These are phyloP conservation scores for Lucilia sericata DNA, from an alignment of 1,140 invertebrate genomes.

Conservation along the genomic window DNA sequence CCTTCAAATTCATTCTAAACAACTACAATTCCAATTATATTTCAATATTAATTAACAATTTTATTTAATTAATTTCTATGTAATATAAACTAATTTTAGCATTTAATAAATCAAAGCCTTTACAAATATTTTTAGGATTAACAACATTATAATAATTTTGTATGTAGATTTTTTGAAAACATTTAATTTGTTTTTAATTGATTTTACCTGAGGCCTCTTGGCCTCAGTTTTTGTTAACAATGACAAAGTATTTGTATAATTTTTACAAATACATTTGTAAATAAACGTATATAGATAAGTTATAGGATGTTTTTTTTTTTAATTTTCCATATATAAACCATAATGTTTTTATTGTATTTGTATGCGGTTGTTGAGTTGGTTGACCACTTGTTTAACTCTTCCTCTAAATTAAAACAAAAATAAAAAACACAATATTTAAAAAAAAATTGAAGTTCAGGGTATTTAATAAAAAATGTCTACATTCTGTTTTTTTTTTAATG, in stretches of 20 bases:
- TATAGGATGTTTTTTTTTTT: not conserved
- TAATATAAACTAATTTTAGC: not conserved
- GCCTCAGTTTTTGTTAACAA: not conserved
- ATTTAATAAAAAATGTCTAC: slow-evolving; percentile 8
- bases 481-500: not conserved
- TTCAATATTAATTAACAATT: not conserved
- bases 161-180: not conserved
- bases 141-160: slow-evolving; percentile 11
- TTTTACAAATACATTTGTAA: not conserved
- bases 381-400: slow-evolving; percentile 40
- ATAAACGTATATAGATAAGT: not conserved
- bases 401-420: slow-evolving; percentile 16
- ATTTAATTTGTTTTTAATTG: slow-evolving; percentile 41
- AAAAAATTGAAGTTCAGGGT: not conserved
- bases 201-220: slow-evolving; percentile 26
- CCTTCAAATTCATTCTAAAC: too few species aligned
- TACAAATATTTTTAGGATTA: not conserved
- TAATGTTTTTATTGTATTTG: slow-evolving; percentile 42
- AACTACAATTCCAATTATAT: not conserved
- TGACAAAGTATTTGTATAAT: not conserved
- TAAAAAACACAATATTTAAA: not conserved
- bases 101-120: slow-evolving; percentile 6
- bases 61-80: slow-evolving; percentile 16
- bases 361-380: slow-evolving; percentile 40
- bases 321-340: slow-evolving; percentile 18